These are phyloP conservation scores for Cyprinodon diabolis DNA, from an alignment of 2,797 vertebrate genomes.

Conservation along the genomic window DNA sequence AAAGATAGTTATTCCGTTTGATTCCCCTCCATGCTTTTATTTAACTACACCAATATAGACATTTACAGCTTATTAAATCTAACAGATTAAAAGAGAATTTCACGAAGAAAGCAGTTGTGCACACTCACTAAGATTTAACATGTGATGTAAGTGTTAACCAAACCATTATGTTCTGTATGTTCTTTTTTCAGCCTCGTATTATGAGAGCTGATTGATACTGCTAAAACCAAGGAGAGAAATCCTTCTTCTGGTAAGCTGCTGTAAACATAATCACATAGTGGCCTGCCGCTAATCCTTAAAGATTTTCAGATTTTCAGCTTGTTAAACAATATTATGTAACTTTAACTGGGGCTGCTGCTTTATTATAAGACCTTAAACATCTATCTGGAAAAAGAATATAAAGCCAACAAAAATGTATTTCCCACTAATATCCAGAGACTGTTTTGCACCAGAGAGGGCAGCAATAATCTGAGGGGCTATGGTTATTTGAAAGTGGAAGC, in stretches of 20 bases:
- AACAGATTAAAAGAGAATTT: neutral
- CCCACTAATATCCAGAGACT: too few species aligned
- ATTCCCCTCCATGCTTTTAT: too few species aligned
- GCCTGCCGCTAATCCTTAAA: neutral
- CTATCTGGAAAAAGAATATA: constrained; percentile 1
- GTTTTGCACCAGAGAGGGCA: too few species aligned
- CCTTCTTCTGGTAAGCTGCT: neutral
- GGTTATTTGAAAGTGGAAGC: too few species aligned
- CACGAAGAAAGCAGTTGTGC: neutral
- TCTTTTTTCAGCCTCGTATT: neutral
- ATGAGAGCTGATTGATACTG: neutral
- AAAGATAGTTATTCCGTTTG: too few species aligned
- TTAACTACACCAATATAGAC: neutral
- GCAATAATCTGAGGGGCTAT: too few species aligned
- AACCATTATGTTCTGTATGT: neutral
- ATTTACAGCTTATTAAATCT: neutral
- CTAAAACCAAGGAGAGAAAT: neutral
- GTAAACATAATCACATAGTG: neutral
- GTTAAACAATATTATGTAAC: neutral
- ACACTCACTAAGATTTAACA: neutral
- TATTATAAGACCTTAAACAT: constrained; percentile 8
- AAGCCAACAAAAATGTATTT: too few species aligned
- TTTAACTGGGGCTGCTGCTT: constrained; percentile 10
- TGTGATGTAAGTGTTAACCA: neutral
- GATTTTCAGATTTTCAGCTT: neutral